These are phyloP conservation scores for Poeciliopsis paucimaculata DNA, from an alignment of 2,797 vertebrate species.

Conservation along the genomic window DNA sequence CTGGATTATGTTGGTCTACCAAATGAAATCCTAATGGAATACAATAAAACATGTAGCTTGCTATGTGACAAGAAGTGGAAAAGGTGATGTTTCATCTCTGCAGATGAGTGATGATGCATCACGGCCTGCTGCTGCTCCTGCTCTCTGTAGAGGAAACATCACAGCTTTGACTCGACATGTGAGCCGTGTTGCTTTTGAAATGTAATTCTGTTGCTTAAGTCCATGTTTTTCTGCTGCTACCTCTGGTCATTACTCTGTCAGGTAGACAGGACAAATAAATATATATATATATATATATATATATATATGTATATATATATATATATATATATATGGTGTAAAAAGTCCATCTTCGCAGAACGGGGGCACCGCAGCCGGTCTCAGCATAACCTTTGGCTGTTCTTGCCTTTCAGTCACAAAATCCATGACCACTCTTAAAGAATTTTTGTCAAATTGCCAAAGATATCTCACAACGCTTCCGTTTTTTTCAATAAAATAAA, in stretches of 20 bases:
- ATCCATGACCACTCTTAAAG: background rate
- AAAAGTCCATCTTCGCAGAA: background rate
- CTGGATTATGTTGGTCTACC: background rate
- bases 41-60: background rate
- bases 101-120: slow-evolving; percentile 4
- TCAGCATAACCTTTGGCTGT: background rate
- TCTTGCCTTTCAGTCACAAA: background rate
- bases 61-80: background rate
- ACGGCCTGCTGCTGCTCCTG: background rate
- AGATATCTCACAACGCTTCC: background rate
- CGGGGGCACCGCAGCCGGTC: background rate
- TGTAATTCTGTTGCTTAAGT: background rate
- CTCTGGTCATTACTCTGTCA: background rate
- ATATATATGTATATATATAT: background rate
- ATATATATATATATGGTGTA: background rate
- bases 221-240: background rate
- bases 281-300: background rate
- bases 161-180: slow-evolving; percentile 5
- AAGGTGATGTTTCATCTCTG: background rate
- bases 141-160: background rate
- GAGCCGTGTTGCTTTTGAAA: slow-evolving; percentile 2
- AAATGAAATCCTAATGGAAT: background rate
- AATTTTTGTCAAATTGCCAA: background rate
- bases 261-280: background rate
- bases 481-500: no score